Evolutionary conservation across 2,797 vertebrate species (phyloP).

Genomic region (Spheniscus humboldti): DNA sequence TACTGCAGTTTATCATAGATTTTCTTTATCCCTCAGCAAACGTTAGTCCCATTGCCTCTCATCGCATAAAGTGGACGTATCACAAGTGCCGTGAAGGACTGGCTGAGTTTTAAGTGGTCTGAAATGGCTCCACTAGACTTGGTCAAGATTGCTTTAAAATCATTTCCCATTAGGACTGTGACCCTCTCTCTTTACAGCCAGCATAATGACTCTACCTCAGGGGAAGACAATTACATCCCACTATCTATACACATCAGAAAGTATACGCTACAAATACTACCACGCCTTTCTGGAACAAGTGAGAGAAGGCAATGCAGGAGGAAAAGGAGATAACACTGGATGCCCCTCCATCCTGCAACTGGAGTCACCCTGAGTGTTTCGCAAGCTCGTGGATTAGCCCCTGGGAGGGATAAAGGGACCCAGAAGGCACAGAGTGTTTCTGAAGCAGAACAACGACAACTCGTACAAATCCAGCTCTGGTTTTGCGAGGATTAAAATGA

Average conservation of each 20-base stretch:
- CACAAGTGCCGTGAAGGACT: conserved; percentile 27
- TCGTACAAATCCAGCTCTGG: conserved; percentile 53
- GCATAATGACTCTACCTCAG: conserved; percentile 11
- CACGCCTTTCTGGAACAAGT: not conserved
- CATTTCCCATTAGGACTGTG: conserved; percentile 45
- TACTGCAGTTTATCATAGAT: not conserved
- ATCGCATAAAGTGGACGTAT: not conserved
- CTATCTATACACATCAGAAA: conserved; percentile 29
- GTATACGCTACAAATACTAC: not conserved
- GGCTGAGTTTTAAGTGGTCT: conserved; percentile 47
- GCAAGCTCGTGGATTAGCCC: not conserved
- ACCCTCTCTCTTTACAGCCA: conserved; percentile 25
- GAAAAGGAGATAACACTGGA: not conserved
- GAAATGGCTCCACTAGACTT: conserved; percentile 53
- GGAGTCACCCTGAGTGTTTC: not conserved
- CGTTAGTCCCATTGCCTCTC: not conserved
- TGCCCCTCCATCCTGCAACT: not conserved
- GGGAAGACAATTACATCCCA: conserved; percentile 42
- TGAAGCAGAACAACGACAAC: conserved; percentile 52
- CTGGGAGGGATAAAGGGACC: conserved; percentile 38
- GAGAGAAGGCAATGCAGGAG: not conserved
- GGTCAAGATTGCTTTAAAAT: conserved; percentile 57
- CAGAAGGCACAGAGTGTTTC: conserved; percentile 39
- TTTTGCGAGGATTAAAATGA: conserved; percentile 66
- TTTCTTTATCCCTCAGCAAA: conserved; percentile 21